phyloP scores from a whole-genome alignment of 2,113 vertebrate species.

The Rana temporaria region DNA sequence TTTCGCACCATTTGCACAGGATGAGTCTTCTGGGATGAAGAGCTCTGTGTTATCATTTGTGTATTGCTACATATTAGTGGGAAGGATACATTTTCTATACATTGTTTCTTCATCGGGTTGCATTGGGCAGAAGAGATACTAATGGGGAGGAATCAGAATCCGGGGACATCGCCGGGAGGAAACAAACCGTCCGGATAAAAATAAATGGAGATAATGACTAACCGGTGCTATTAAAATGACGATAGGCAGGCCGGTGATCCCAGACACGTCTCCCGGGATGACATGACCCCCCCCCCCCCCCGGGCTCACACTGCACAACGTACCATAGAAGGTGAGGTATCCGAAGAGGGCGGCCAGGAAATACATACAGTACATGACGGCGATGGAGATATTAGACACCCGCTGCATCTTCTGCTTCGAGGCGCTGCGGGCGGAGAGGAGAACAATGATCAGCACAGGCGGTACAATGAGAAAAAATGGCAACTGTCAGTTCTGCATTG shows the following conservation, averaged over 20 bases:
- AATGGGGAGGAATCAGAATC: neutral
- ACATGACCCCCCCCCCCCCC: neutral
- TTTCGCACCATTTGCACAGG: too few relatives aligned
- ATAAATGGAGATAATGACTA: too few relatives aligned
- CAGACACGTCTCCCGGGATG: neutral
- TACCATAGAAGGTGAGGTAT: slow-evolving; percentile 97
- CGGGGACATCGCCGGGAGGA: neutral
- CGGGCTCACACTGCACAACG: slow-evolving; percentile 58
- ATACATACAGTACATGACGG: slow-evolving; percentile 96
- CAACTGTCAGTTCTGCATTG: too few relatives aligned
- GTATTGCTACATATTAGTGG: too few relatives aligned
- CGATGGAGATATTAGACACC: slow-evolving; percentile 93
- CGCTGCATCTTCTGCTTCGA: slow-evolving; percentile 91
- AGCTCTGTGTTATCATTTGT: too few relatives aligned
- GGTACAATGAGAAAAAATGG: too few relatives aligned
- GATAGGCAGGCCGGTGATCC: neutral
- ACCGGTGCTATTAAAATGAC: neutral
- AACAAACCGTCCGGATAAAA: neutral
- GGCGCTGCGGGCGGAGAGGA: slow-evolving; percentile 74
- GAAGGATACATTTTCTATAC: too few relatives aligned
- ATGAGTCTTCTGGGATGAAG: too few relatives aligned
- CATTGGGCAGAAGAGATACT: neutral
- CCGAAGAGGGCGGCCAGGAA: slow-evolving; percentile 97
- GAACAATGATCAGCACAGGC: neutral
- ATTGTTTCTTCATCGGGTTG: too few relatives aligned